phyloP scores from a whole-genome alignment of 2,888 invertebrate species.

The Pachycephus smyrnensis region DNA sequence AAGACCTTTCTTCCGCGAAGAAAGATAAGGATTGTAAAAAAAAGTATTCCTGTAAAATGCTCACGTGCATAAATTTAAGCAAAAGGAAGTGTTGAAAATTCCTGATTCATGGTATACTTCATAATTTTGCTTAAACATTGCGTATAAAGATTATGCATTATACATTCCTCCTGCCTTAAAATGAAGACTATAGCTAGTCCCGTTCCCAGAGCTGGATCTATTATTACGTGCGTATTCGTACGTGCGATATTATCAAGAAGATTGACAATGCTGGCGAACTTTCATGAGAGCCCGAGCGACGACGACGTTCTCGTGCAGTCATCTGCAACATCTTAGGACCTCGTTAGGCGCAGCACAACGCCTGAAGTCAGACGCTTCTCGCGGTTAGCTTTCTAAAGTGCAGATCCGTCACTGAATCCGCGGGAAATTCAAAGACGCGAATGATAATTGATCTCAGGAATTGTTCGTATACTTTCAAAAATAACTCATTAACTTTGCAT shows the following conservation, averaged over 20 bases:
- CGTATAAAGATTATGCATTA: not conserved
- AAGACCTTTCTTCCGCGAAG: not conserved
- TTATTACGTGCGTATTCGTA: conserved; percentile 34
- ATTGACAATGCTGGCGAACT: conserved; percentile 42
- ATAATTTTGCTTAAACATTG: not conserved
- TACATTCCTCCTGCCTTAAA: not conserved
- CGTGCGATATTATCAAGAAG: conserved; percentile 36
- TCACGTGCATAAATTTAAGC: not conserved
- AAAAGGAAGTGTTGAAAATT: not conserved
- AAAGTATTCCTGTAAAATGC: not conserved
- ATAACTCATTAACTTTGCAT: not conserved
- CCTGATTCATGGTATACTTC: not conserved
- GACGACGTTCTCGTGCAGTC: not conserved
- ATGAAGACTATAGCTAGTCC: conserved; percentile 37
- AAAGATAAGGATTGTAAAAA: not conserved
- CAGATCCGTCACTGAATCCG: not conserved
- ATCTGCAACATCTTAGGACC: not conserved
- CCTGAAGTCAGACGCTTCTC: not conserved
- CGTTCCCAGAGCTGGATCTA: conserved; percentile 41
- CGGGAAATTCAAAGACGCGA: not conserved
- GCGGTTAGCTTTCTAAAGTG: not conserved
- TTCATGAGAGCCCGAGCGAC: conserved; percentile 32
- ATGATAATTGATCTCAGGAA: not conserved
- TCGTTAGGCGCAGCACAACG: not conserved
- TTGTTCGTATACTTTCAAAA: not conserved